A percentile compares a stretch with the other conserved stretches of the same genome.
Evolutionary conservation across 1,140 invertebrate species (phyloP).

Genomic region (Tenebrio molitor): DNA sequence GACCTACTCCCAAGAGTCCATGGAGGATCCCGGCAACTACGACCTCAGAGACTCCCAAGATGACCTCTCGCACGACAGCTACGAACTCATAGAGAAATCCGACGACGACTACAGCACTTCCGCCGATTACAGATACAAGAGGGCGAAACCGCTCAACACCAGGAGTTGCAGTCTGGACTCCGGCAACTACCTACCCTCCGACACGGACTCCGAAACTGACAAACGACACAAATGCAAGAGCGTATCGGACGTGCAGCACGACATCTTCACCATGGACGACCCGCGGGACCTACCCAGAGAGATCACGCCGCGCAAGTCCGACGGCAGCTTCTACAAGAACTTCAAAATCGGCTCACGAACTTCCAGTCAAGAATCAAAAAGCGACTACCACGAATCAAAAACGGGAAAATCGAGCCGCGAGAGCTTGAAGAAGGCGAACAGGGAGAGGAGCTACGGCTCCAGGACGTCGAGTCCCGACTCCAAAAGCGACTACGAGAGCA

Average conservation of each 20-base stretch:
- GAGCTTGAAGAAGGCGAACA: conserved; percentile 72
- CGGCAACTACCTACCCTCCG: conserved; percentile 74
- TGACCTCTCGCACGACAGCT: conserved; percentile 90
- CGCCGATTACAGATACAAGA: conserved; percentile 60
- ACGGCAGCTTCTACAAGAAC: conserved; percentile 77
- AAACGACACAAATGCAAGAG: conserved; percentile 73
- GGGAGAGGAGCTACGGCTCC: conserved; percentile 69
- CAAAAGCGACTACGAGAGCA: conserved; percentile 73
- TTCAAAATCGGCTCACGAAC: conserved; percentile 75
- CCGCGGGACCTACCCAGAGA: conserved; percentile 76
- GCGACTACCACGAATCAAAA: conserved; percentile 76
- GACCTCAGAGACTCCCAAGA: conserved; percentile 82
- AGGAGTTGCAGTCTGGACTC: conserved; percentile 79
- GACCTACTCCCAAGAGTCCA: conserved; percentile 73
- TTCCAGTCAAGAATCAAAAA: conserved; percentile 77
- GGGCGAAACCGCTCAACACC: conserved; percentile 57
- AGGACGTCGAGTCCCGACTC: conserved; percentile 77
- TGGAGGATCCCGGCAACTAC: conserved; percentile 71
- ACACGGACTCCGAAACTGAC: conserved; percentile 75
- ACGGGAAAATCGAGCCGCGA: conserved; percentile 73
- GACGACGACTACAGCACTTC: conserved; percentile 72
- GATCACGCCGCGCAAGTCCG: conserved; percentile 76
- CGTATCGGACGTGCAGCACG: conserved; percentile 71
- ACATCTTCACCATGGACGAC: conserved; percentile 78
- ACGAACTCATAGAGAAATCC: conserved; percentile 85